Evolutionary conservation across 53 echinoderm and acorn worm species (phyloP).

Genomic region (Patiria pectinifera): DNA sequence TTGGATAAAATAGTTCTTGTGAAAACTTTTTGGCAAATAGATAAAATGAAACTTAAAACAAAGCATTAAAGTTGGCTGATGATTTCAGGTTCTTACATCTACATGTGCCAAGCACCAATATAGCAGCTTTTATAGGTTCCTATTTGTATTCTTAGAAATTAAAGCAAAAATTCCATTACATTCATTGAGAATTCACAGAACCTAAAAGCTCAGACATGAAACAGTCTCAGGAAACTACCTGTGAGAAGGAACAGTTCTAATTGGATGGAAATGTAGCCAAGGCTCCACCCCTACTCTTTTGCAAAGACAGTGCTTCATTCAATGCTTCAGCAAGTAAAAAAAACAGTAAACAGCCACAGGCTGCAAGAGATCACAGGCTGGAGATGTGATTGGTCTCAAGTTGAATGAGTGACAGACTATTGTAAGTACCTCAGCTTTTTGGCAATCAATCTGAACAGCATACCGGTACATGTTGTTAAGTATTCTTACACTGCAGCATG

Average conservation of each 20-base stretch:
- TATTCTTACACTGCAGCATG: too few species aligned
- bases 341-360: conserved; percentile 15
- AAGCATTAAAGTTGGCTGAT: too few species aligned
- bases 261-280: background rate
- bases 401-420: background rate
- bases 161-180: background rate
- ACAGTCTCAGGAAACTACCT: background rate
- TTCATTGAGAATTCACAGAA: too few species aligned
- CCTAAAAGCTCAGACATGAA: background rate
- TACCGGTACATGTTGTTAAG: too few species aligned
- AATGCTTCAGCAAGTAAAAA: background rate
- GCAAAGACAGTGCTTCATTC: background rate
- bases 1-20: too few species aligned
- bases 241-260: background rate
- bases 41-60: too few species aligned
- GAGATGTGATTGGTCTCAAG: conserved; percentile 19
- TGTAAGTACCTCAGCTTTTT: background rate
- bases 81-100: too few species aligned
- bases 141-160: too few species aligned
- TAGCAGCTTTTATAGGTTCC: too few species aligned
- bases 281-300: background rate
- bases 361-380: background rate
- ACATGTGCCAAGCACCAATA: too few species aligned
- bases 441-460: background rate
- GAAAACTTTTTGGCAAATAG: too few species aligned